Percentiles rank a stretch among this genome's conserved stretches.
phyloP scores from a whole-genome alignment of 2,797 vertebrate genomes.

The Chloroceryle inda region DNA sequence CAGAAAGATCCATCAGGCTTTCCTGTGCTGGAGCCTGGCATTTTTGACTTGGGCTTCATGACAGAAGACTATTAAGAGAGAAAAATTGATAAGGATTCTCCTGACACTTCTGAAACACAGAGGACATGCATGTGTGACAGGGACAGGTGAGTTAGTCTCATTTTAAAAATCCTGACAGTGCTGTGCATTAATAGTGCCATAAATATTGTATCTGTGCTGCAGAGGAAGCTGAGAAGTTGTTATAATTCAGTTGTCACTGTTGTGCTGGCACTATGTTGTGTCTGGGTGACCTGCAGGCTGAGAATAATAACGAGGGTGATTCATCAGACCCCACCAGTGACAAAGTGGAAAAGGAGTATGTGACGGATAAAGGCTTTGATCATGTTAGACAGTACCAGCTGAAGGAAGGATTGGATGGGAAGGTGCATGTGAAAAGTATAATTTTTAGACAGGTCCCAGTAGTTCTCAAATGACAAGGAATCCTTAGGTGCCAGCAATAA shows the following conservation, averaged over 20 bases:
- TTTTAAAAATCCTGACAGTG: constrained; percentile 56
- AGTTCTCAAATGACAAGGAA: constrained; percentile 22
- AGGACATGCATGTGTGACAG: constrained; percentile 1
- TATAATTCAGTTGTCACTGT: constrained; percentile 59
- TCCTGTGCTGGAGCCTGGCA: not conserved
- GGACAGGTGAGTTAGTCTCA: constrained; percentile 42
- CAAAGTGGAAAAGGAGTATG: constrained; percentile 35
- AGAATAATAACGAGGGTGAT: constrained; percentile 47
- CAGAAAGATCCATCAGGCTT: constrained; percentile 9
- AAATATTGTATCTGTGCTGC: constrained; percentile 63
- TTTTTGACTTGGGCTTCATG: constrained; percentile 10
- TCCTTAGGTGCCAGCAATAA: constrained; percentile 26
- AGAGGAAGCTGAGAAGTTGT: constrained; percentile 51
- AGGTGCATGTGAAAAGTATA: not conserved
- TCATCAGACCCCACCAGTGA: constrained; percentile 35
- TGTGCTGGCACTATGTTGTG: constrained; percentile 37
- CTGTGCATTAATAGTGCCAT: constrained; percentile 64
- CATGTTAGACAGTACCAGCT: constrained; percentile 31
- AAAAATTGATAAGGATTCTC: constrained; percentile 45
- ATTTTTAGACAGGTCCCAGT: constrained; percentile 20
- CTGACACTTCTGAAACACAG: constrained; percentile 20
- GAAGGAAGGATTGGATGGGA: constrained; percentile 2
- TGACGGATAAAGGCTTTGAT: constrained; percentile 60
- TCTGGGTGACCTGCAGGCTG: constrained; percentile 59
- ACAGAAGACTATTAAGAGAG: constrained; percentile 45